Evolutionary conservation across 2,888 invertebrate genomes (phyloP).

Genomic region (Cataglyphis altisquamis): DNA sequence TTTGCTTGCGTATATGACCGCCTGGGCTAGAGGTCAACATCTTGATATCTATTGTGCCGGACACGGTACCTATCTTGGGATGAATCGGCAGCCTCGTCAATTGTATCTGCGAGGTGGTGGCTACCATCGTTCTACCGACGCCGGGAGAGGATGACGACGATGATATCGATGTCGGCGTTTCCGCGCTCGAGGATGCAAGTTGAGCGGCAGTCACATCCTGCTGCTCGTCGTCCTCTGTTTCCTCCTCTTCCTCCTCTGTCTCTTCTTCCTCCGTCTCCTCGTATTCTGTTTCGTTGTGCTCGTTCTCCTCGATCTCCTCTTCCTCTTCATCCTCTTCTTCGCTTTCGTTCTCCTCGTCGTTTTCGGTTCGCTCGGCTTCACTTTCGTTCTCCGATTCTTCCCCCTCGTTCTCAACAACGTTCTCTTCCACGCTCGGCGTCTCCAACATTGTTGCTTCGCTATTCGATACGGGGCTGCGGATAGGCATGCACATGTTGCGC

Average conservation of each 20-base stretch:
- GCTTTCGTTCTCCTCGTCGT: slow-evolving; percentile 76
- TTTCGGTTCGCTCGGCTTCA: slow-evolving; percentile 73
- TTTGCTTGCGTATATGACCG: slow-evolving; percentile 82
- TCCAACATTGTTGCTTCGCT: slow-evolving; percentile 60
- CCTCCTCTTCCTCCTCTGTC: slow-evolving; percentile 79
- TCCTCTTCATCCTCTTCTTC: slow-evolving; percentile 69
- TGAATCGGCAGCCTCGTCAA: slow-evolving; percentile 74
- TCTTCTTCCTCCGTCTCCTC: slow-evolving; percentile 87
- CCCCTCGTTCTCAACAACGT: slow-evolving; percentile 54
- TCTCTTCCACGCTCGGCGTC: slow-evolving; percentile 77
- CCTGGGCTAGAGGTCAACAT: slow-evolving; percentile 75
- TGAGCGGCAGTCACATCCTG: slow-evolving; percentile 36
- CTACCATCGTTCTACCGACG: slow-evolving; percentile 74
- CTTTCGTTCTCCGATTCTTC: slow-evolving; percentile 79
- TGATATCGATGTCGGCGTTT: slow-evolving; percentile 50
- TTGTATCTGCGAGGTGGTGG: slow-evolving; percentile 73
- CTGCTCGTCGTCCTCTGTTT: slow-evolving; percentile 55
- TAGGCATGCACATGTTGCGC: slow-evolving; percentile 86
- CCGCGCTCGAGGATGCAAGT: slow-evolving; percentile 36
- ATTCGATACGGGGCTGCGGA: slow-evolving; percentile 70
- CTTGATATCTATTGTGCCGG: slow-evolving; percentile 82
- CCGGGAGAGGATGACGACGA: slow-evolving; percentile 64
- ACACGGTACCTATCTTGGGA: slow-evolving; percentile 75
- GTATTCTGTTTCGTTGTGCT: slow-evolving; percentile 86
- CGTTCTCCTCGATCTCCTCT: slow-evolving; percentile 75